phyloP scores from a whole-genome alignment of 2,888 invertebrate genomes.

The Alloplasta piceator region DNA sequence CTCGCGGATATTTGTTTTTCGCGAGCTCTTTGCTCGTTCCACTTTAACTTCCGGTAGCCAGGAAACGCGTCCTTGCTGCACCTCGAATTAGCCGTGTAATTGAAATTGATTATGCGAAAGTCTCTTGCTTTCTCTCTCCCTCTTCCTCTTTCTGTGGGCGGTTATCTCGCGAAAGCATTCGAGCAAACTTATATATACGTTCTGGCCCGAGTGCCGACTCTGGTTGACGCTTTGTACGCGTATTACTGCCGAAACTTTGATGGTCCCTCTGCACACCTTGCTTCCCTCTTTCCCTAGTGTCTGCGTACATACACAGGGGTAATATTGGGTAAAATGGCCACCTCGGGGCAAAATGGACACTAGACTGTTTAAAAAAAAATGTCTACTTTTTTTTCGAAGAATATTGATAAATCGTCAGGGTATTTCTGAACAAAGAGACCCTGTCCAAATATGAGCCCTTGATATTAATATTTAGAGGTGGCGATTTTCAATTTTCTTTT shows the following conservation, averaged over 20 bases:
- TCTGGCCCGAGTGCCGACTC: slow-evolving; percentile 58
- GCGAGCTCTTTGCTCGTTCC: slow-evolving; percentile 7
- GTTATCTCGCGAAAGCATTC: slow-evolving; percentile 24
- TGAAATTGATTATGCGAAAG: slow-evolving; percentile 67
- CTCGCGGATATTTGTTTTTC: not conserved
- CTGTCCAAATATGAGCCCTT: too few species aligned
- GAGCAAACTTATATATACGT: slow-evolving; percentile 19
- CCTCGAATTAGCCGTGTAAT: slow-evolving; percentile 66
- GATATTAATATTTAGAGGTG: too few species aligned
- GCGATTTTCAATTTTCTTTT: too few species aligned
- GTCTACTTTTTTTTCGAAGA: too few species aligned
- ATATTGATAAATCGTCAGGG: too few species aligned
- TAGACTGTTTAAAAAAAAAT: too few species aligned
- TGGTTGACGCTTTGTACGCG: slow-evolving; percentile 62
- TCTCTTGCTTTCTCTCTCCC: slow-evolving; percentile 11
- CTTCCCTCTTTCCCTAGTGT: not conserved
- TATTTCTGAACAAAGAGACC: too few species aligned
- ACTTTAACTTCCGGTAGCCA: slow-evolving; percentile 11
- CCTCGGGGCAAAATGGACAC: too few species aligned
- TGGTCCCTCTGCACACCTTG: slow-evolving; percentile 33
- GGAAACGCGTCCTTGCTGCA: slow-evolving; percentile 15
- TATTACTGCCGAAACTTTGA: slow-evolving; percentile 65
- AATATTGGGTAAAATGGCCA: too few species aligned
- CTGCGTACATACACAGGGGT: not conserved
- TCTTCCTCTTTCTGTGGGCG: not conserved